Base-by-base conservation (phyloP, 2,888 invertebrate genomes). In the Troides oblongomaculatus region DNA sequence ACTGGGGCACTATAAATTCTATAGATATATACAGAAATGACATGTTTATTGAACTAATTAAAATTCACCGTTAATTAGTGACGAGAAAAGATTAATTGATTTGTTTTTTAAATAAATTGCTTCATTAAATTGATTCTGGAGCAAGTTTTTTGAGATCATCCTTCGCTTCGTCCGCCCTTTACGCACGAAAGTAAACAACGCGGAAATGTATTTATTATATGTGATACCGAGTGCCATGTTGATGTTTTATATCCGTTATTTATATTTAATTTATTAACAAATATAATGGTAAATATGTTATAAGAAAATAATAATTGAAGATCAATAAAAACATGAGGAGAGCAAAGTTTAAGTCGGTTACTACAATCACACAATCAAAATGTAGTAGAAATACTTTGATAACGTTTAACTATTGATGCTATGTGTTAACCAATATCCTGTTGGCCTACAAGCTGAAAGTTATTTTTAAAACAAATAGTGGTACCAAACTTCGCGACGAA, bases 401-500 rank as follows among this genome's bases (percentile, higher is more conserved):
- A 14, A 4, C 17, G 17, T 14, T 50, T 17, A 53, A 53, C n/a
- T 53, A 53, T 53, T 18, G n/a, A 53, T n/a, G n/a, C n/a, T 53
- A 50, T 50, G 5, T 53, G 6, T 53, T 53, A 18, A 50, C 5
- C 21, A 57, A 57, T 23, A 58, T 58, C 57, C 21, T 58, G 57
- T 10, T 58, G 23, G 57, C 57, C 57, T 21, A 23, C 3, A 58
- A 23, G 57, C 3, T 58, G 12, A 25, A 14, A 12, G 8, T 10
- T 58, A 58, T 58, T 58, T n/a, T 58, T 10, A 58, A 23, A 58
- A 56, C 10, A n/a, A 61, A 64, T 60, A 56, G 64, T 46, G 58
- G 62, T 57, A 57, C 30, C 2, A 46, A 62, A 30, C 46, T 69
- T 46, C 43, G 69, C 69, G 69, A 65, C 61, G 6, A 69, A 69